These are phyloP conservation scores for Macrostomum lignano DNA, from an alignment of 1,140 invertebrate species.

Conservation along the genomic window DNA sequence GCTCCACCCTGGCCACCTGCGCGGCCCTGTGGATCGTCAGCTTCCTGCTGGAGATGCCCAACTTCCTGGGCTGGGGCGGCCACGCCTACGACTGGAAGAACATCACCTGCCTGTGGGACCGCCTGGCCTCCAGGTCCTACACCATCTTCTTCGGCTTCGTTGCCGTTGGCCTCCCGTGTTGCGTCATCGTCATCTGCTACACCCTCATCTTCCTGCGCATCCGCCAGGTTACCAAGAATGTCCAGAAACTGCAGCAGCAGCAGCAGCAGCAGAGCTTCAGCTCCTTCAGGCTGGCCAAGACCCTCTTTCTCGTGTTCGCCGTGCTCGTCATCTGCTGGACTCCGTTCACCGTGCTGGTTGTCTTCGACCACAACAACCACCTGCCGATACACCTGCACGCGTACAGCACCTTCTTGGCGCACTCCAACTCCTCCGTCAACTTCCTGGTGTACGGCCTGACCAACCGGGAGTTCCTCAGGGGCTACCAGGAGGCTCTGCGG, in stretches of 20 bases:
- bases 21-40: slow-evolving; percentile 12
- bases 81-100: slow-evolving; percentile 16
- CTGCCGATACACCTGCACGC: not conserved
- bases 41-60: slow-evolving; percentile 15
- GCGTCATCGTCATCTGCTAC: slow-evolving; percentile 13
- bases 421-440: not conserved
- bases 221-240: not conserved
- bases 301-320: not conserved
- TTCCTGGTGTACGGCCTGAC: not conserved
- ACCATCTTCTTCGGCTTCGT: slow-evolving; percentile 14
- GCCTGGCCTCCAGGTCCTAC: slow-evolving; percentile 14
- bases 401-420: not conserved
- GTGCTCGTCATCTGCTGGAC: not conserved
- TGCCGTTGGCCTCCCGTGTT: slow-evolving; percentile 12
- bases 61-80: slow-evolving; percentile 17
- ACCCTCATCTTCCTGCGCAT: slow-evolving; percentile 6
- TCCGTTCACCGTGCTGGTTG: not conserved
- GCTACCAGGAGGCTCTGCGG: too few relatives aligned
- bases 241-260: not conserved
- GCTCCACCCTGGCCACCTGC: slow-evolving; percentile 10
- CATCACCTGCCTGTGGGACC: slow-evolving; percentile 17
- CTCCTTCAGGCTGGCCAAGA: not conserved
- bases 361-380: not conserved
- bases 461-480: too few relatives aligned
- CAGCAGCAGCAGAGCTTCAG: too few relatives aligned